Conservation (phyloP, 2,113 vertebrate species). For the Chionis minor region DNA sequence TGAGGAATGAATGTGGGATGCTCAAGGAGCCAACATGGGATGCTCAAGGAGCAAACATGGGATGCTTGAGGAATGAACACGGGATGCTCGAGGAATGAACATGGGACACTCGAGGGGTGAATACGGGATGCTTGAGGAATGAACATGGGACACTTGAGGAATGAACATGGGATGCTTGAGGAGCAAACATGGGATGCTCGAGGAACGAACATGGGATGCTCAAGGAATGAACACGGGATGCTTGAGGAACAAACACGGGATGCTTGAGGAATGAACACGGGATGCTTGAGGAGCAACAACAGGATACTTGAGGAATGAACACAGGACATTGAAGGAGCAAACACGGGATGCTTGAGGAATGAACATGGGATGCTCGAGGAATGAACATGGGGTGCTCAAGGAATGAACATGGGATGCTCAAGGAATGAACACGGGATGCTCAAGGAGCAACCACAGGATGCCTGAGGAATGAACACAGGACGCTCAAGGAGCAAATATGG, state of each 20-base stretch:
- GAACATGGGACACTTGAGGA: not conserved
- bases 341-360: no score
- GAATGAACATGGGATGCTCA: not conserved
- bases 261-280: not conserved
- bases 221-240: no score
- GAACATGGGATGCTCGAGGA: not conserved
- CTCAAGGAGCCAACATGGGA: no score
- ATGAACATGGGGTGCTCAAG: no score
- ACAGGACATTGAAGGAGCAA: no score
- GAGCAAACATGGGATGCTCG: not conserved
- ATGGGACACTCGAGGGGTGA: no score
- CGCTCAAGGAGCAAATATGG: rapidly evolving
- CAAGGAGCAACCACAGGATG: not conserved
- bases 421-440: no score
- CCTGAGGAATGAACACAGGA: not conserved
- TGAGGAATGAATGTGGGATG: no score
- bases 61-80: no score
- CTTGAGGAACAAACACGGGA: not conserved
- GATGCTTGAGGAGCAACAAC: not conserved
- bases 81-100: not conserved
- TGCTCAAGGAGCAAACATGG: no score
- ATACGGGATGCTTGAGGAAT: no score
- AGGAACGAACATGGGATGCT: not conserved
- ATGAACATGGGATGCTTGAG: not conserved
- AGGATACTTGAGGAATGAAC: not conserved